phyloP scores from a whole-genome alignment of 2,113 vertebrate genomes.

The Siphamia tubifer region DNA sequence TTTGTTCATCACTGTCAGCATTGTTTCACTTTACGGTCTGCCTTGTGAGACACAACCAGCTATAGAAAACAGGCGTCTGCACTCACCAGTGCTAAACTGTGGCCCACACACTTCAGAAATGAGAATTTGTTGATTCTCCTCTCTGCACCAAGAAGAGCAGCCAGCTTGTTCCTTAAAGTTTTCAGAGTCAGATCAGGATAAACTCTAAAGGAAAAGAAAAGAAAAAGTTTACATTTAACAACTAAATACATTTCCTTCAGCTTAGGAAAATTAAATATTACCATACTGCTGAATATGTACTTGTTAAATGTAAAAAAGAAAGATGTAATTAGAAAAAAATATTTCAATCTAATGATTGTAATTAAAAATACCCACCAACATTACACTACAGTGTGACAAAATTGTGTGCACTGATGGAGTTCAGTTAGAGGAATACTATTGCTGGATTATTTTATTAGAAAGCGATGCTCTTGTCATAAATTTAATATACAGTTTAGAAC shows the following conservation, averaged over 20 bases:
- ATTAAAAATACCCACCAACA: no score
- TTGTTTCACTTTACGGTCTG: slow-evolving; percentile 20
- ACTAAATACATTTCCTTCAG: not conserved
- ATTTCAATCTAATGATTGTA: no score
- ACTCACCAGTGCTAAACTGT: slow-evolving; percentile 90
- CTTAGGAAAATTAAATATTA: not conserved
- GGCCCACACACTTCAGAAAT: slow-evolving; percentile 92
- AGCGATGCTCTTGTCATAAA: no score
- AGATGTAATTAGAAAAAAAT: no score
- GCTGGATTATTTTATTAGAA: no score
- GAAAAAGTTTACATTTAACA: not conserved
- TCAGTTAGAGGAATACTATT: no score
- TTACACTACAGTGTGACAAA: no score
- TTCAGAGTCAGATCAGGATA: slow-evolving; percentile 85
- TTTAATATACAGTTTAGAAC: no score
- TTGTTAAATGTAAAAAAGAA: no score
- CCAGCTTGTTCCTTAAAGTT: slow-evolving; percentile 80
- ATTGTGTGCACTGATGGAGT: no score
- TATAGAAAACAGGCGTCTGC: slow-evolving; percentile 18
- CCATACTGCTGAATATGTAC: not conserved
- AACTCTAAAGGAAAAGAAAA: slow-evolving; percentile 76
- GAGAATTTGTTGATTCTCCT: slow-evolving; percentile 81
- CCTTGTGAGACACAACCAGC: slow-evolving; percentile 21
- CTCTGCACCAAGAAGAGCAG: slow-evolving; percentile 80
- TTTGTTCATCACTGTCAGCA: slow-evolving; percentile 37